Conservation (phyloP, 2,888 invertebrate genomes). For the Drosophila atroscutellata region DNA sequence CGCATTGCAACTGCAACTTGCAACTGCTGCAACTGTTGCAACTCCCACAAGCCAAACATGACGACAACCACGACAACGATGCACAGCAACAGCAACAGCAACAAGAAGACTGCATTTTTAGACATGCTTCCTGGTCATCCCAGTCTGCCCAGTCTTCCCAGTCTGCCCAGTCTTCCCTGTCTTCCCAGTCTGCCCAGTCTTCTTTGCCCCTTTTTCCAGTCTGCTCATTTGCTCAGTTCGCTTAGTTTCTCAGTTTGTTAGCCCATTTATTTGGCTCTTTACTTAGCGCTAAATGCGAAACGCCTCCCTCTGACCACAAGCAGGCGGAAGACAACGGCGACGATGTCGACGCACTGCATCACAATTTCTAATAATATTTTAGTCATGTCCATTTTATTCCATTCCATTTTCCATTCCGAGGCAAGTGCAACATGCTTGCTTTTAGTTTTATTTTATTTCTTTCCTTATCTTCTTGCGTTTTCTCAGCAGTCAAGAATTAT, state of each 20-base stretch:
- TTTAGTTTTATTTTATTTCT: conserved; percentile 58
- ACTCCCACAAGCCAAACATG: conserved; percentile 60
- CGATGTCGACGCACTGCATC: conserved; percentile 68
- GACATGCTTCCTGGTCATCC: conserved; percentile 75
- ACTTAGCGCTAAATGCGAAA: conserved; percentile 70
- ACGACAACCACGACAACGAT: conserved; percentile 63
- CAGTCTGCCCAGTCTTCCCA: not conserved
- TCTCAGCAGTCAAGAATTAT: conserved; percentile 58
- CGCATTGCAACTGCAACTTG: conserved; percentile 43
- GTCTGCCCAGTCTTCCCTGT: not conserved
- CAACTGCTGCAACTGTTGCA: conserved; percentile 33
- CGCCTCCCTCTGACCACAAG: conserved; percentile 62
- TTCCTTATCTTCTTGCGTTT: conserved; percentile 28
- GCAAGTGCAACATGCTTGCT: conserved; percentile 63
- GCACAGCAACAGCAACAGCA: conserved; percentile 40
- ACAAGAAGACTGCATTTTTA: conserved; percentile 58
- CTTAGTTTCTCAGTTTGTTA: conserved; percentile 13
- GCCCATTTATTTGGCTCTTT: conserved; percentile 69
- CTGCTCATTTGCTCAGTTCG: conserved; percentile 5
- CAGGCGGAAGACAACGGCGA: conserved; percentile 16
- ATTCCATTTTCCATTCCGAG: conserved; percentile 15
- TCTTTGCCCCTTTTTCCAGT: not conserved
- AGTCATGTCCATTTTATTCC: conserved; percentile 58
- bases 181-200: not conserved
- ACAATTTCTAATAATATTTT: conserved; percentile 76